phyloP scores from a whole-genome alignment of 2,113 vertebrate species.

The Stigmatopora argus region DNA sequence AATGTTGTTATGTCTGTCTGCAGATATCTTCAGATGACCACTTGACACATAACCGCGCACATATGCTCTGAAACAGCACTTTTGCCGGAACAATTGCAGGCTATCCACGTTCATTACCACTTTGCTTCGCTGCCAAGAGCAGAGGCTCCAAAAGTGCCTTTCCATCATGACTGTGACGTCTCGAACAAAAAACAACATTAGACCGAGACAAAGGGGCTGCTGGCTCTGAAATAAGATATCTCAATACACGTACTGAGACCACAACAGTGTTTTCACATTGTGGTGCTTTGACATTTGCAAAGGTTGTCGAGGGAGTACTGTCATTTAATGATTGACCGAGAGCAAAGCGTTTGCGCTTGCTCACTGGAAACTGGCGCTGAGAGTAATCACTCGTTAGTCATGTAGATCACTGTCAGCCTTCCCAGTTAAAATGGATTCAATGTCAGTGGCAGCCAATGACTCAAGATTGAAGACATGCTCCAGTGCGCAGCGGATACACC shows the following conservation, averaged over 20 bases:
- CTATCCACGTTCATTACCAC: conserved; percentile 57
- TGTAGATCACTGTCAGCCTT: too few species aligned
- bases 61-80: conserved; percentile 5
- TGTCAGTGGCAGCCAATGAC: neutral
- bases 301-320: conserved; percentile 21
- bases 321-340: conserved; percentile 7
- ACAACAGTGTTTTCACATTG: conserved; percentile 42
- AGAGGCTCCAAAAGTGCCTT: conserved; percentile 30
- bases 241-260: conserved; percentile 37
- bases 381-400: too few species aligned
- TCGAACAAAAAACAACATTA: conserved; percentile 59
- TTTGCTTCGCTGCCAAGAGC: conserved; percentile 45
- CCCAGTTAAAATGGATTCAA: too few species aligned
- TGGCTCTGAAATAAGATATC: conserved; percentile 32
- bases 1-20: neutral
- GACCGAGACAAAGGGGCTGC: conserved; percentile 51
- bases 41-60: neutral
- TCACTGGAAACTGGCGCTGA: too few species aligned
- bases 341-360: too few species aligned
- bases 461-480: neutral
- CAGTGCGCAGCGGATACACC: neutral
- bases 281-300: conserved; percentile 53
- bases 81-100: conserved; percentile 38
- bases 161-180: conserved; percentile 38
- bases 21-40: neutral